Percentiles rank a stretch among this genome's conserved stretches.
phyloP scores from a whole-genome alignment of 2,113 vertebrate genomes.

The Spizaetus ornatus region DNA sequence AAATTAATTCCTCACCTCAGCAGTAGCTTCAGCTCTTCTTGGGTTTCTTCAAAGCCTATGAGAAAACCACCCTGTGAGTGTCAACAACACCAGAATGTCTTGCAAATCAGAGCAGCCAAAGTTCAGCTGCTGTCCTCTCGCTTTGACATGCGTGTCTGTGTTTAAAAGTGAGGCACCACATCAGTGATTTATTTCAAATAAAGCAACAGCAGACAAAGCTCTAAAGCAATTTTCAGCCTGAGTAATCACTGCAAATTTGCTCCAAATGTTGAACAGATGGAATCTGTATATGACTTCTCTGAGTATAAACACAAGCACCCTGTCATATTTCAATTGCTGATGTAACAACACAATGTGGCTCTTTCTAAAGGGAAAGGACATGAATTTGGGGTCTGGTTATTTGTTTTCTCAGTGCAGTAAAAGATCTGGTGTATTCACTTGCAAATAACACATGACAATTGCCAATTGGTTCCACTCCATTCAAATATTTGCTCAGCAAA shows the following conservation, averaged over 20 bases:
- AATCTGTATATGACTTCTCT: slow-evolving; percentile 36
- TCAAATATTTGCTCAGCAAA: background rate
- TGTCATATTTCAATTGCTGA: slow-evolving; percentile 42
- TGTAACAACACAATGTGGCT: slow-evolving; percentile 27
- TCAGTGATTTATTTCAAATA: slow-evolving; percentile 35
- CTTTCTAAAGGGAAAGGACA: slow-evolving; percentile 7
- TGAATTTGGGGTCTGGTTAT: slow-evolving; percentile 38
- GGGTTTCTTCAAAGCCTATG: background rate
- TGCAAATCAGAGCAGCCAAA: background rate
- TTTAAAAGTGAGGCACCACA: background rate
- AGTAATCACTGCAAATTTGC: slow-evolving; percentile 48
- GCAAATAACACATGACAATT: background rate
- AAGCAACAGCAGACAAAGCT: slow-evolving; percentile 43
- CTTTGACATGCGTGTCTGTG: background rate
- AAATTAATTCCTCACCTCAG: background rate
- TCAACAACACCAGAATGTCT: background rate
- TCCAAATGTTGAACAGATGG: slow-evolving; percentile 67
- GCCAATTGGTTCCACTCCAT: background rate
- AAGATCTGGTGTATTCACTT: slow-evolving; percentile 4
- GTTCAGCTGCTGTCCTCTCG: slow-evolving; percentile 14
- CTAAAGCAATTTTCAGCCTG: slow-evolving; percentile 61
- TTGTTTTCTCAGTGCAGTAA: slow-evolving; percentile 4
- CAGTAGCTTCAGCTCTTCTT: background rate
- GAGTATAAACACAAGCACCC: slow-evolving; percentile 25
- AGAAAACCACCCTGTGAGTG: background rate